Conservation (phyloP, 2,888 invertebrate genomes). For the Sinotaia quadrata region DNA sequence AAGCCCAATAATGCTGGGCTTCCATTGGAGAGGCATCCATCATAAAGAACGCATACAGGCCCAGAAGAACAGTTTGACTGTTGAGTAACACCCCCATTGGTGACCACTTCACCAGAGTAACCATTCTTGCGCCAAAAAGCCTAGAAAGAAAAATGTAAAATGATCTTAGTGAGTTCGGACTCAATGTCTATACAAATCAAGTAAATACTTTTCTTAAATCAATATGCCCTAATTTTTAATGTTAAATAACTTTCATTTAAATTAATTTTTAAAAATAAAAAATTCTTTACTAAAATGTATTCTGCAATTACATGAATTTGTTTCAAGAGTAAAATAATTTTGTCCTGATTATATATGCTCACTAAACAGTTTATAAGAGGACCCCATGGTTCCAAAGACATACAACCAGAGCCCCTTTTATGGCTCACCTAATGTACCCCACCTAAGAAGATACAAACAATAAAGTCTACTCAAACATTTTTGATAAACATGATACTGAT, state of each 20-base stretch:
- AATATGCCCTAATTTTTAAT: neutral
- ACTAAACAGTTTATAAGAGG: no score
- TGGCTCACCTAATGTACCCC: no score
- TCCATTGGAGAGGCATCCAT: conserved; percentile 65
- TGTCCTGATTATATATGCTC: no score
- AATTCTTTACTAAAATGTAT: no score
- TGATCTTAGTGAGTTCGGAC: neutral
- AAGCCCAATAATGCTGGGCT: conserved; percentile 72
- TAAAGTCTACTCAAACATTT: no score
- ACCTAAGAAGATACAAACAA: no score
- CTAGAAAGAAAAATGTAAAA: conserved; percentile 41
- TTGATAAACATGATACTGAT: no score
- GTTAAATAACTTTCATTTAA: neutral
- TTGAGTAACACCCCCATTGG: conserved; percentile 61
- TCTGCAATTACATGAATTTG: no score
- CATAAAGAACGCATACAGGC: conserved; percentile 69
- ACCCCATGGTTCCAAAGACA: no score
- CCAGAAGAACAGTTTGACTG: conserved; percentile 55
- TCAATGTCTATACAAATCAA: neutral
- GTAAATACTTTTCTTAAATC: no score
- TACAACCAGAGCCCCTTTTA: no score
- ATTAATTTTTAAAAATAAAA: neutral
- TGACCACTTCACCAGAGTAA: conserved; percentile 71
- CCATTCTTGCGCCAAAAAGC: conserved; percentile 70
- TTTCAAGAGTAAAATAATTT: no score